phyloP scores from a whole-genome alignment of 1,140 invertebrate genomes.

The Orchesella cincta region DNA sequence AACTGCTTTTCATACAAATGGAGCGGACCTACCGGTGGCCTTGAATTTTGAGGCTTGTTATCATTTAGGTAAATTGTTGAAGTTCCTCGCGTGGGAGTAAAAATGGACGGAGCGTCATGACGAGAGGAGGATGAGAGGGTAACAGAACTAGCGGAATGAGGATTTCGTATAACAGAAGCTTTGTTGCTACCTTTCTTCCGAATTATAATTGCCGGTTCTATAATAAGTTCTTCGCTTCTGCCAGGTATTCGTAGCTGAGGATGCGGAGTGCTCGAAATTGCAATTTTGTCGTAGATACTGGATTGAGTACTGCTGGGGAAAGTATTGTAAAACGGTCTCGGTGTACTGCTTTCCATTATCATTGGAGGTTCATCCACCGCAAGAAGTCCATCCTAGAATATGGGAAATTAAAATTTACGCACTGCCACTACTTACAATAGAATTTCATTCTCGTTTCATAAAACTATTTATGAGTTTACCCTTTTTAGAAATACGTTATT shows the following conservation, averaged over 20 bases:
- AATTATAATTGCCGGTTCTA: slow-evolving; percentile 17
- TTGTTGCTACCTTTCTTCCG: slow-evolving; percentile 16
- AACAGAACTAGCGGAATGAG: background rate
- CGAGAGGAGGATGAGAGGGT: background rate
- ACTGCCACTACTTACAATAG: no score
- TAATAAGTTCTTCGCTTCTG: slow-evolving; percentile 16
- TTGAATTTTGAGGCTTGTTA: background rate
- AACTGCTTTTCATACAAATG: slow-evolving; percentile 30
- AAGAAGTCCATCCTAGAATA: no score
- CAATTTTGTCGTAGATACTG: background rate
- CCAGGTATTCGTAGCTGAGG: background rate
- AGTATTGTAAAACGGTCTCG: no score
- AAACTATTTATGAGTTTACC: background rate
- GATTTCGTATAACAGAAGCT: background rate
- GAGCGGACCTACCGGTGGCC: background rate
- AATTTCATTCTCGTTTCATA: no score
- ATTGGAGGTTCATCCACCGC: no score
- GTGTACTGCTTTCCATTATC: no score
- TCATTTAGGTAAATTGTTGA: background rate
- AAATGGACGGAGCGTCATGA: no score
- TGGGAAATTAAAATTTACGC: no score
- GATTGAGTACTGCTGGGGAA: no score
- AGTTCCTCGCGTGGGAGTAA: background rate
- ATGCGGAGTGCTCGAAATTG: background rate
- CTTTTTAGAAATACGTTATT: background rate